Evolutionary conservation across 1,140 invertebrate genomes (phyloP).

Genomic region (Drosophila ananassae): DNA sequence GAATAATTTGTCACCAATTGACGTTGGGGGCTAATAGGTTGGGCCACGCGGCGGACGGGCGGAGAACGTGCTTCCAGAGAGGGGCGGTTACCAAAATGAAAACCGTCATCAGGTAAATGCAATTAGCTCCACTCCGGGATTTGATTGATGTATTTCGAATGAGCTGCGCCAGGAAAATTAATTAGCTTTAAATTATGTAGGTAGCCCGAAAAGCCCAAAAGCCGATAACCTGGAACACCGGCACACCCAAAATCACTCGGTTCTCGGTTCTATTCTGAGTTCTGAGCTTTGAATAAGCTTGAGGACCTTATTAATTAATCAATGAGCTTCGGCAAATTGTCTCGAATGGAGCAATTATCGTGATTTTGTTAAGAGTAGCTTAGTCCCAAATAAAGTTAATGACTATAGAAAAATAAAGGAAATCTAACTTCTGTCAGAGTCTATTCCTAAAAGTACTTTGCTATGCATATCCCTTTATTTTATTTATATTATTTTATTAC

Average conservation of each 20-base stretch:
- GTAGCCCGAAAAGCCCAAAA: constrained; percentile 13
- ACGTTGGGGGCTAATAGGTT: background rate
- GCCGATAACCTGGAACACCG: background rate
- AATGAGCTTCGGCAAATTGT: constrained; percentile 22
- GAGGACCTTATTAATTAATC: constrained; percentile 47
- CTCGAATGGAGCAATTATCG: constrained; percentile 25
- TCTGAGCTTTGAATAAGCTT: constrained; percentile 2
- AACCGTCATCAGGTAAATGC: constrained; percentile 63
- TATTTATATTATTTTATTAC: too few relatives aligned
- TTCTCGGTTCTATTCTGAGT: background rate
- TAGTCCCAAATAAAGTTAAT: background rate
- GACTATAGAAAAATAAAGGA: background rate
- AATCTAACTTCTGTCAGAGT: background rate
- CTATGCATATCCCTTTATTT: too few relatives aligned
- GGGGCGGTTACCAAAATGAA: constrained; percentile 37
- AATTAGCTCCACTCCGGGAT: constrained; percentile 35
- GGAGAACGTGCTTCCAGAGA: background rate
- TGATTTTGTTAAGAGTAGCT: constrained; percentile 20
- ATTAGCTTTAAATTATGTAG: constrained; percentile 62
- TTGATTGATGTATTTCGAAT: constrained; percentile 64
- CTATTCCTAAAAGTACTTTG: too few relatives aligned
- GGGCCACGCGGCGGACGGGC: too few relatives aligned
- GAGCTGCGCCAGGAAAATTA: constrained; percentile 59
- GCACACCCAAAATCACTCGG: constrained; percentile 18
- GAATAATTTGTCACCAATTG: constrained; percentile 62